These are phyloP conservation scores for Rotaria socialis DNA, from an alignment of 2,888 invertebrate genomes.

Conservation along the genomic window DNA sequence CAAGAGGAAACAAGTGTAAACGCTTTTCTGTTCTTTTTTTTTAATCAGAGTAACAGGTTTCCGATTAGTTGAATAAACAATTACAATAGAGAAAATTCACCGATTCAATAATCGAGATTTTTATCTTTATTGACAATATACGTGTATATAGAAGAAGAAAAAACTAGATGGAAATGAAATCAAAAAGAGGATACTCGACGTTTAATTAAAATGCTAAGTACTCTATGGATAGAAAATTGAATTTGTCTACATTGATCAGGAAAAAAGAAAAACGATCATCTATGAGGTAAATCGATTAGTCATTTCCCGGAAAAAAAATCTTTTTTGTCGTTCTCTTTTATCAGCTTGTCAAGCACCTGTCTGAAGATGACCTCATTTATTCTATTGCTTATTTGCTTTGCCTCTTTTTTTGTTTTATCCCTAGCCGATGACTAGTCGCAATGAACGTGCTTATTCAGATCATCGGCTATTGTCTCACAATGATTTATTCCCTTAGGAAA, in stretches of 20 bases:
- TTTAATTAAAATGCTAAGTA: background rate
- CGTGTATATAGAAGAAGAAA: too few species aligned
- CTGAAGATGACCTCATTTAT: slow-evolving; percentile 26
- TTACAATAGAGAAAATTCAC: background rate
- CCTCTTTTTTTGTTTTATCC: background rate
- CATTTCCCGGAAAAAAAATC: background rate
- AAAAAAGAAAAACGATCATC: slow-evolving; percentile 9
- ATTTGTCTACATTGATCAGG: background rate
- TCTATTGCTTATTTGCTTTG: slow-evolving; percentile 14
- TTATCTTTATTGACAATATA: too few species aligned
- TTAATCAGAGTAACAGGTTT: background rate
- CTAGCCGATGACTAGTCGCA: background rate
- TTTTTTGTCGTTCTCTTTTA: slow-evolving; percentile 6
- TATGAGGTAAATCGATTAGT: slow-evolving; percentile 20
- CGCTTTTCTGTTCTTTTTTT: background rate
- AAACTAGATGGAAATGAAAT: background rate
- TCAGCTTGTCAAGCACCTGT: slow-evolving; percentile 29
- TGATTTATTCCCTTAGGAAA: background rate
- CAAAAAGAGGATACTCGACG: background rate
- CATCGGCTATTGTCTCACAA: slow-evolving; percentile 8
- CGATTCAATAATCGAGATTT: too few species aligned
- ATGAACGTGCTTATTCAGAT: slow-evolving; percentile 20
- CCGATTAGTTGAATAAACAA: slow-evolving; percentile 11
- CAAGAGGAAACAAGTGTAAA: background rate
- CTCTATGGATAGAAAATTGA: slow-evolving; percentile 4